Evolutionary conservation across 2,797 vertebrate genomes (phyloP).

Genomic region (Sternarchorhynchus goeldii): DNA sequence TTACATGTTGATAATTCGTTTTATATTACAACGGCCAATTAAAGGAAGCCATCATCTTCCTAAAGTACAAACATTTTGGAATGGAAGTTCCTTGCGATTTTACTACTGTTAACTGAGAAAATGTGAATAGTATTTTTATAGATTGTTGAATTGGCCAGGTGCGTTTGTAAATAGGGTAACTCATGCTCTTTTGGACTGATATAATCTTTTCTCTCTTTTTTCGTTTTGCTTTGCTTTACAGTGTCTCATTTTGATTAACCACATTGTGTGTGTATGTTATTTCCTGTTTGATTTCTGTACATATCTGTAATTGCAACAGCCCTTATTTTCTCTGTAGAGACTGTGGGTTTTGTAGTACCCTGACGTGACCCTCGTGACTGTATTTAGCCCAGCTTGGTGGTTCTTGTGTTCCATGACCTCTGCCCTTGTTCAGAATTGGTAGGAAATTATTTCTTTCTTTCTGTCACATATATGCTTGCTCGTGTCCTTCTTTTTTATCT

Average conservation of each 20-base stretch:
- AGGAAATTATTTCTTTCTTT: slow-evolving; percentile 73
- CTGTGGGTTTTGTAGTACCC: slow-evolving; percentile 69
- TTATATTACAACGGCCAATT: slow-evolving; percentile 47
- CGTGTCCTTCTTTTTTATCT: slow-evolving; percentile 58
- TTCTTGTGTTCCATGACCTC: slow-evolving; percentile 78
- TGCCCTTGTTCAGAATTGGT: slow-evolving; percentile 80
- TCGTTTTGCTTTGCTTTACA: slow-evolving; percentile 63
- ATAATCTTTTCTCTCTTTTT: slow-evolving; percentile 57
- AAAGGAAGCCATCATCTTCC: slow-evolving; percentile 58
- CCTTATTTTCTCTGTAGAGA: slow-evolving; percentile 77
- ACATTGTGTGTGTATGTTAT: slow-evolving; percentile 69
- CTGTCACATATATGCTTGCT: slow-evolving; percentile 67
- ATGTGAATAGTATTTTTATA: slow-evolving; percentile 99
- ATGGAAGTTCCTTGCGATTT: slow-evolving; percentile 67
- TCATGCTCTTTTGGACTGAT: slow-evolving; percentile 69
- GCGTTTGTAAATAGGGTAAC: slow-evolving; percentile 92
- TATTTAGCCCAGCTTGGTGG: slow-evolving; percentile 87
- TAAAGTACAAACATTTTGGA: slow-evolving; percentile 58
- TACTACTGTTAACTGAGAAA: slow-evolving; percentile 87
- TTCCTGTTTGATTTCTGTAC: slow-evolving; percentile 74
- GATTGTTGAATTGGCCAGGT: slow-evolving; percentile 85
- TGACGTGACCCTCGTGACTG: slow-evolving; percentile 79
- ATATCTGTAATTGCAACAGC: slow-evolving; percentile 81
- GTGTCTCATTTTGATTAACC: slow-evolving; percentile 75
- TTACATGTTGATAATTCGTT: slow-evolving; percentile 62